Percentiles rank a stretch among this genome's conserved stretches.
Evolutionary conservation across 2,888 invertebrate species (phyloP).

Genomic region (Synergus gifuensis): DNA sequence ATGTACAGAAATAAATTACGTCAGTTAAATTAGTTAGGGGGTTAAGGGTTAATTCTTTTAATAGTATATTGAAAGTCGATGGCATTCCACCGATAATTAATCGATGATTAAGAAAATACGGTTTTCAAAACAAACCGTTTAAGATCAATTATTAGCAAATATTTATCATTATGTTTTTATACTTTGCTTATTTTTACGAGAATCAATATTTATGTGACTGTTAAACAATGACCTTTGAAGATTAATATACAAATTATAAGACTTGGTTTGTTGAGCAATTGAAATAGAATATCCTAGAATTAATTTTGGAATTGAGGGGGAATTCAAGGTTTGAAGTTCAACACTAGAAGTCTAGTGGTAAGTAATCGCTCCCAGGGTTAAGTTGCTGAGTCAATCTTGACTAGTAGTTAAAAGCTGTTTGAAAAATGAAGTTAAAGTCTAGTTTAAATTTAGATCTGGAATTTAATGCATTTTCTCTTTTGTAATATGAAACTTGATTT

Average conservation of each 20-base stretch:
- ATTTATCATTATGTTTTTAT: neutral
- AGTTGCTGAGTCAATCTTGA: neutral
- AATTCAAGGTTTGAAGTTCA: slow-evolving; percentile 7
- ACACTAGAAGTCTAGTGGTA: neutral
- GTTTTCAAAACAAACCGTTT: neutral
- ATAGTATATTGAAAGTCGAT: neutral
- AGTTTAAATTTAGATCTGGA: neutral
- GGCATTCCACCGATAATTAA: neutral
- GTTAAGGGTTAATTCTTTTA: neutral
- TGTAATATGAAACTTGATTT: neutral
- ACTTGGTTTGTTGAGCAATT: neutral
- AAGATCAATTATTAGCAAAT: neutral
- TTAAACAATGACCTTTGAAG: neutral
- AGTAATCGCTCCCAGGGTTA: neutral
- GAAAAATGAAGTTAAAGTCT: neutral
- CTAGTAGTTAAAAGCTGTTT: neutral
- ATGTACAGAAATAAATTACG: neutral
- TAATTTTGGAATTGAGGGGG: neutral
- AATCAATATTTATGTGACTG: too few relatives aligned
- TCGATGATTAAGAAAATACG: neutral
- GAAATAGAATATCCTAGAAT: neutral
- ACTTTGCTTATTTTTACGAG: neutral
- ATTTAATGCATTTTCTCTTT: neutral
- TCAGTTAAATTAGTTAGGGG: neutral
- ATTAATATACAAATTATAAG: neutral